Base-by-base conservation (phyloP, 1,140 invertebrate species). In the Idris sp. region DNA sequence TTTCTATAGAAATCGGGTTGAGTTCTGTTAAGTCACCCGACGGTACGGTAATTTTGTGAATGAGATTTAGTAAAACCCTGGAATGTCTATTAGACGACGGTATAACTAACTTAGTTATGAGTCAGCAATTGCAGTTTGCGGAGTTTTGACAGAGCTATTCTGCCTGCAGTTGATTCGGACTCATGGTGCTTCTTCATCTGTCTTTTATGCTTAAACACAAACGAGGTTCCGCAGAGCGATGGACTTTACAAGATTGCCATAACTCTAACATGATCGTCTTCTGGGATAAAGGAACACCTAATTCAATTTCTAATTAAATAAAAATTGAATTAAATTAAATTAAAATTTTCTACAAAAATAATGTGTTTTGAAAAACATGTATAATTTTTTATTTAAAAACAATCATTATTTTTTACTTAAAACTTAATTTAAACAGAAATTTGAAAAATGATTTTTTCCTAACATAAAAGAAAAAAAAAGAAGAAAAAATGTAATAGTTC, bases 41-140 rank as follows among this genome's bases (percentile, higher is more conserved):
- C 43, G 54, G 58, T 48, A 74, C 62, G 71, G 76, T 81, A 81
- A 82, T 83, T 79, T 81, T 71, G 51, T 44, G 65, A 46, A 51
- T 16, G 73, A 79, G 76, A 83, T 81, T 82, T 79, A 80, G 76
- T 53, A 49, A 53, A 64, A 73, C 43, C 74, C 58, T 72, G 76
- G 79, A 81, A 82, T 79, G 81, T 62, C 75, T 77, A 81, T 81
- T 82, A 81, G 76, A 58, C 53, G 76, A 54, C 72, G 31, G 74
- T 77, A 83, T n/a, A n/a, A 83, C 78, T 81, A 81, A 82, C 76
- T 83, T 72, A 68, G 79, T 83, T 83, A 81, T 76, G 78, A 40
- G 38, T 61, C 26, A 48, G 61, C 53, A 79, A 79, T 73, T 67
- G 65, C 31, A 51, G 65, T 68, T 74, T 30, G 13, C 61, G 31